Conservation (phyloP, 2,888 invertebrate species). For the Papilio protenor region DNA sequence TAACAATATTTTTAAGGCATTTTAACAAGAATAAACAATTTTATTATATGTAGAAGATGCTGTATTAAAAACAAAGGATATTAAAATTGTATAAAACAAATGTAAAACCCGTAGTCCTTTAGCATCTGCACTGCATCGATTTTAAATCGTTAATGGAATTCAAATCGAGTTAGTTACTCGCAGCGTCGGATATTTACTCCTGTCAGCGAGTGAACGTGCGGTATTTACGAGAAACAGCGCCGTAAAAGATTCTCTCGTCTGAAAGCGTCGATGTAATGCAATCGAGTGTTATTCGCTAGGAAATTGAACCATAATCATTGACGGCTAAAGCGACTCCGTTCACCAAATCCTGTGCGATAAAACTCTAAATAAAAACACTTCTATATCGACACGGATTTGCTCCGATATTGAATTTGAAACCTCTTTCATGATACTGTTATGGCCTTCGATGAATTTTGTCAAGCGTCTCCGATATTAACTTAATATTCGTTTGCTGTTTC, state of each 20-base stretch:
- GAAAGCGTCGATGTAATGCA: slow-evolving; percentile 47
- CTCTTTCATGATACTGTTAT: slow-evolving; percentile 60
- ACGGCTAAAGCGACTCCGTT: slow-evolving; percentile 55
- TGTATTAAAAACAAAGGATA: neutral
- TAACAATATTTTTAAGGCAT: too few species aligned
- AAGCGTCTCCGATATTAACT: slow-evolving; percentile 46
- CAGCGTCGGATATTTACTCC: slow-evolving; percentile 33
- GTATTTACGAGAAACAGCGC: slow-evolving; percentile 46
- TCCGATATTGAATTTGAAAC: slow-evolving; percentile 63
- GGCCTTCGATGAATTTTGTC: slow-evolving; percentile 54
- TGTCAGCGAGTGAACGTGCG: slow-evolving; percentile 36
- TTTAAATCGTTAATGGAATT: slow-evolving; percentile 40
- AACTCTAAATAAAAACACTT: slow-evolving; percentile 67
- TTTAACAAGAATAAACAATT: neutral
- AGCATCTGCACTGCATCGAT: slow-evolving; percentile 24
- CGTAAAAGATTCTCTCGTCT: slow-evolving; percentile 46
- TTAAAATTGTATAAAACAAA: slow-evolving; percentile 12
- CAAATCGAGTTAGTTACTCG: slow-evolving; percentile 39
- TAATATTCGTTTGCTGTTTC: slow-evolving; percentile 39
- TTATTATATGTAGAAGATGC: neutral
- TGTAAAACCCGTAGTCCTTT: neutral
- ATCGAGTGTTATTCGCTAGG: slow-evolving; percentile 53
- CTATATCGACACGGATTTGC: slow-evolving; percentile 58
- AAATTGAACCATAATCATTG: slow-evolving; percentile 61
- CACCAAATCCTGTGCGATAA: slow-evolving; percentile 57